These are phyloP conservation scores for Apistogramma diplotaenia DNA, from an alignment of 2,113 vertebrate species.

Conservation along the genomic window DNA sequence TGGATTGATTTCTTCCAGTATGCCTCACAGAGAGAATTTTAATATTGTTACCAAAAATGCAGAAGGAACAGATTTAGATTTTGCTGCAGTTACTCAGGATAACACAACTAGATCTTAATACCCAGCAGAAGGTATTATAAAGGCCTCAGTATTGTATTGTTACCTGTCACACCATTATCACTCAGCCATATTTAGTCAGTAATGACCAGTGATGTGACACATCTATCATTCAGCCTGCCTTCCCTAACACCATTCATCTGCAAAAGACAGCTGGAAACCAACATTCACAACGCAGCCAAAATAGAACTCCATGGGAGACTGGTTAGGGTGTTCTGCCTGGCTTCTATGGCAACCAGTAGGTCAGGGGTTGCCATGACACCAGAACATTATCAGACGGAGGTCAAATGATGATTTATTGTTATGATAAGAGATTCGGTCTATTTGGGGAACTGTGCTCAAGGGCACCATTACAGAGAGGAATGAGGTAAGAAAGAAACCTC, in stretches of 20 bases:
- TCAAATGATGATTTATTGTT: constrained; percentile 57
- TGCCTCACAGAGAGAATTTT: too few relatives aligned
- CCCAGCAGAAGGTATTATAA: not conserved
- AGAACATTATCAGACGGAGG: constrained; percentile 39
- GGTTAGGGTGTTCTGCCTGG: constrained; percentile 35
- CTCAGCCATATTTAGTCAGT: not conserved
- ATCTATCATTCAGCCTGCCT: constrained; percentile 16
- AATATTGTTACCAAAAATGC: not conserved
- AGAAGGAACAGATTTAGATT: not conserved
- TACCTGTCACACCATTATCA: not conserved
- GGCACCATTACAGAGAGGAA: constrained; percentile 54
- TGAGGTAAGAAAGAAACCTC: constrained; percentile 36
- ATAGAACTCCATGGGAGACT: constrained; percentile 16
- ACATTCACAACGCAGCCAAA: constrained; percentile 13
- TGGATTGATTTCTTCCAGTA: not conserved
- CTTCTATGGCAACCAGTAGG: constrained; percentile 57
- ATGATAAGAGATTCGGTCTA: constrained; percentile 28
- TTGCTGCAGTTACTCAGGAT: not conserved
- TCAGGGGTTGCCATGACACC: constrained; percentile 60
- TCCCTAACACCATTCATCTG: constrained; percentile 25
- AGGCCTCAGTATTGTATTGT: not conserved
- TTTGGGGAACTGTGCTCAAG: constrained; percentile 49
- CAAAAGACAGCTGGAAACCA: constrained; percentile 21
- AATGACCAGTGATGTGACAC: not conserved
- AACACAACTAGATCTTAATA: not conserved